Evolutionary conservation across 2,113 vertebrate genomes (phyloP).

Genomic region (Hirundichthys speculiger): DNA sequence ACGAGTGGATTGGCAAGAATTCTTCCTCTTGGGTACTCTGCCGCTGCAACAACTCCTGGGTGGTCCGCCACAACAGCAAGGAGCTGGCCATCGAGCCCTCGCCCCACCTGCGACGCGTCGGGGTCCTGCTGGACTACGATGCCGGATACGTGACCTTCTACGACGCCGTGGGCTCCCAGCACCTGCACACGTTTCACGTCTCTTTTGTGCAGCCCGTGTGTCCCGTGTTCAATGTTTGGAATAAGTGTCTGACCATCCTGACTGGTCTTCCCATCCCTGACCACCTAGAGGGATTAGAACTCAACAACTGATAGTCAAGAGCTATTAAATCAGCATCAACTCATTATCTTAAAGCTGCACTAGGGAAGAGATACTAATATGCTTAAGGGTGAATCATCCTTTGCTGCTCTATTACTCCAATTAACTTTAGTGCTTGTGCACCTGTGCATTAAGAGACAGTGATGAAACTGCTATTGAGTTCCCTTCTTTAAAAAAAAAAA

Average conservation of each 20-base stretch:
- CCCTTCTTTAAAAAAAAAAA: constrained; percentile 1
- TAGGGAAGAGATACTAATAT: constrained; percentile 20
- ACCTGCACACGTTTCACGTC: constrained; percentile 94
- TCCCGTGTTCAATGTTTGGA: constrained; percentile 98
- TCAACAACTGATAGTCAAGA: constrained; percentile 75
- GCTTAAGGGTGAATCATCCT: background rate
- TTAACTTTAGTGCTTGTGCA: constrained; percentile 10
- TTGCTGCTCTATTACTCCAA: constrained; percentile 10
- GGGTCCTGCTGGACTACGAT: constrained; percentile 96
- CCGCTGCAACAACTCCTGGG: constrained; percentile 96
- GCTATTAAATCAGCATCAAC: constrained; percentile 13
- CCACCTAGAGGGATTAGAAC: constrained; percentile 90
- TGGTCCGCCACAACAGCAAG: constrained; percentile 95
- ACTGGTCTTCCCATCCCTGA: constrained; percentile 97
- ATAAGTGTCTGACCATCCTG: constrained; percentile 96
- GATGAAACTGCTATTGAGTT: background rate
- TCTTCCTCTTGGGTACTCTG: constrained; percentile 95
- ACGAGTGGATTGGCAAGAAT: constrained; percentile 98
- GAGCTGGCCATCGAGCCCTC: constrained; percentile 93
- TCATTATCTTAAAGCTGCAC: constrained; percentile 40
- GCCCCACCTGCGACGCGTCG: constrained; percentile 91
- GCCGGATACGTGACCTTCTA: constrained; percentile 92
- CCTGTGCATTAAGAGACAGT: constrained; percentile 5
- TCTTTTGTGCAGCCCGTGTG: constrained; percentile 94
- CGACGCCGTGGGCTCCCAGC: constrained; percentile 94